Base-by-base conservation (phyloP, 2,888 invertebrate genomes). In the Cataglyphis rosenhaueri region DNA sequence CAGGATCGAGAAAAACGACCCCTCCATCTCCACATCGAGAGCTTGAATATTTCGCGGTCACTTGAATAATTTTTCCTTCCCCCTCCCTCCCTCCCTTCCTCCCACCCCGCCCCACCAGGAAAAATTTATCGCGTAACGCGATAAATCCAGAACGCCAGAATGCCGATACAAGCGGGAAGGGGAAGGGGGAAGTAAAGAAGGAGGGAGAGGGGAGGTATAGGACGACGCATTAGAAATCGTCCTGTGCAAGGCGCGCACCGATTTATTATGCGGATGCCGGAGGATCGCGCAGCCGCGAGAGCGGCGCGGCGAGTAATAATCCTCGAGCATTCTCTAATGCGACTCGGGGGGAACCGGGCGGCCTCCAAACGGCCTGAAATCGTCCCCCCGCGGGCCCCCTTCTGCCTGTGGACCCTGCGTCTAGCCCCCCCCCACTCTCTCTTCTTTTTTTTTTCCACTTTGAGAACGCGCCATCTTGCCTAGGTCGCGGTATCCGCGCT, bases 241-340 rank as follows among this genome's bases (percentile, higher is more conserved):
- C 66, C 75, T 48, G 66, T 25, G 25, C 59, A 52, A 76, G 52
- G 66, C 12, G 76, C 65, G 71, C 52, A 83, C 48, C n/a, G 89
- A 89, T 89, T 93, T 93, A 93, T 93, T 92, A 93, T 89, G 85
- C 89, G 93, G 92, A 93, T 92, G 92, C 92, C 92, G 88, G 92
- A 92, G 93, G 92, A 93, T 93, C 93, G 90, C 92, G 93, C 92
- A 91, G 91, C 90, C 90, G 88, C 73, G 87, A 75, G 74, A 66
- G 91, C 87, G 85, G 25, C 25, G 25, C 89, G 78, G 25, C 89
- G 78, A 93, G 93, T 94, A 93, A 94, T 94, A 93, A 94, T 93
- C 93, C 92, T 93, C 92, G 92, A 93, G 93, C 92, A 93, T 88
- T 89, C 89, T 93, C 93, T 93, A 93, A 93, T 92, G 92, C 92